phyloP scores from a whole-genome alignment of 1,140 invertebrate genomes.

The Drosophila tristis region DNA sequence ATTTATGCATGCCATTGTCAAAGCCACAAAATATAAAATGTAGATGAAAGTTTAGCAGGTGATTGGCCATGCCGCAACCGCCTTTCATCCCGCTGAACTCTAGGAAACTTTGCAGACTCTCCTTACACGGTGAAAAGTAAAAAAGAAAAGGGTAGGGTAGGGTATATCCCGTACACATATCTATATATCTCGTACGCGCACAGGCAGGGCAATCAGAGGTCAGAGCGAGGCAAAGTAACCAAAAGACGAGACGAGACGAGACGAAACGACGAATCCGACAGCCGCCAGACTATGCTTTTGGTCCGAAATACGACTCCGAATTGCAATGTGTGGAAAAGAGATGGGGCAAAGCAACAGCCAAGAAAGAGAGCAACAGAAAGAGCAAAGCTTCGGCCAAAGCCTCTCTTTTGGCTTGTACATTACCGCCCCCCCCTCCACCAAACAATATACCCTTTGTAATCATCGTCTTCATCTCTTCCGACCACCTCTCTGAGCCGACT shows the following conservation, averaged over 20 bases:
- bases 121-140: slow-evolving; percentile 34
- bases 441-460: too few species aligned
- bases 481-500: too few species aligned
- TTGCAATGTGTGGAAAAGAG: slow-evolving; percentile 64
- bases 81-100: background rate
- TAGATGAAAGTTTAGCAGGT: slow-evolving; percentile 47
- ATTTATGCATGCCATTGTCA: slow-evolving; percentile 21
- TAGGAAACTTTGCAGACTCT: slow-evolving; percentile 38
- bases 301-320: slow-evolving; percentile 24
- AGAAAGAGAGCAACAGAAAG: slow-evolving; percentile 7
- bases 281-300: background rate
- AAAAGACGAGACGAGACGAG: slow-evolving; percentile 47
- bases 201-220: slow-evolving; percentile 34
- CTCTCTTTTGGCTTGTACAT: background rate
- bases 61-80: slow-evolving; percentile 26
- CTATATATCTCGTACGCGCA: too few species aligned
- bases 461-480: too few species aligned
- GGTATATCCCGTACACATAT: slow-evolving; percentile 34
- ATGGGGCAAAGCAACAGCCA: slow-evolving; percentile 43
- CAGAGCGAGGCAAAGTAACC: slow-evolving; percentile 47
- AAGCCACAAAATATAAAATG: slow-evolving; percentile 38
- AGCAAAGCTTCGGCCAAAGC: too few species aligned
- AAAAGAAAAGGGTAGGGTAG: background rate
- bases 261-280: slow-evolving; percentile 37
- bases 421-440: slow-evolving; percentile 1